Conservation (phyloP, 2,113 vertebrate species). For the Psephotus haematonotus region DNA sequence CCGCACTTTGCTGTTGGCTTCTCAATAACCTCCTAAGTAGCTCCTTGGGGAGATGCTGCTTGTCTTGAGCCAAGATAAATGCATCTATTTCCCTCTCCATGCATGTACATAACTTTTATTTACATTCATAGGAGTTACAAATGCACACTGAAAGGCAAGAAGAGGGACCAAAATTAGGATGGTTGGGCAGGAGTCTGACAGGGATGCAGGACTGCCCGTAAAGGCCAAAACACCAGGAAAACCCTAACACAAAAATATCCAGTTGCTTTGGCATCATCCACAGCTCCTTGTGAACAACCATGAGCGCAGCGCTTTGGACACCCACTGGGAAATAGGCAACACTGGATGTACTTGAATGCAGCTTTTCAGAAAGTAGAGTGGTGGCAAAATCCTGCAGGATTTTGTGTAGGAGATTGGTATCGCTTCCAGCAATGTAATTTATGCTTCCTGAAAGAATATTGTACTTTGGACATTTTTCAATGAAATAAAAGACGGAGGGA, state of each 20-base stretch:
- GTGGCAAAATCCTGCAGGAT: constrained; percentile 26
- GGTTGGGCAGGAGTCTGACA: background rate
- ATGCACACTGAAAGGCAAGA: background rate
- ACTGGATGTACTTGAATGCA: constrained; percentile 22
- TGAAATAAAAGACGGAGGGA: background rate
- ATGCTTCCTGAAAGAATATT: constrained; percentile 66
- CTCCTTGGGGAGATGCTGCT: constrained; percentile 21
- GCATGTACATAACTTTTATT: background rate
- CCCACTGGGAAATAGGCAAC: background rate
- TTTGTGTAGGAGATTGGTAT: constrained; percentile 55
- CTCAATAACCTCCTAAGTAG: constrained; percentile 21
- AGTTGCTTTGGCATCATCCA: background rate
- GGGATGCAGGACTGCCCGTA: background rate
- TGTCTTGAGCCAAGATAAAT: constrained; percentile 47
- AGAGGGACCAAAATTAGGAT: background rate
- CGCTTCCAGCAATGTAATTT: constrained; percentile 72
- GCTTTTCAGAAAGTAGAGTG: constrained; percentile 56
- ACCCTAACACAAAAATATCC: background rate
- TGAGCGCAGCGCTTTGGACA: background rate
- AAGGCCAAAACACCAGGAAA: background rate
- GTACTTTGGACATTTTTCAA: constrained; percentile 37
- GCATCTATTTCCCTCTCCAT: background rate
- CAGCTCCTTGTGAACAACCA: background rate
- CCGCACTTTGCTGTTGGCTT: constrained; percentile 12
- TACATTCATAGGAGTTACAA: background rate